Evolutionary conservation across 2,113 vertebrate genomes (phyloP).

Genomic region (Vulpes vulpes): DNA sequence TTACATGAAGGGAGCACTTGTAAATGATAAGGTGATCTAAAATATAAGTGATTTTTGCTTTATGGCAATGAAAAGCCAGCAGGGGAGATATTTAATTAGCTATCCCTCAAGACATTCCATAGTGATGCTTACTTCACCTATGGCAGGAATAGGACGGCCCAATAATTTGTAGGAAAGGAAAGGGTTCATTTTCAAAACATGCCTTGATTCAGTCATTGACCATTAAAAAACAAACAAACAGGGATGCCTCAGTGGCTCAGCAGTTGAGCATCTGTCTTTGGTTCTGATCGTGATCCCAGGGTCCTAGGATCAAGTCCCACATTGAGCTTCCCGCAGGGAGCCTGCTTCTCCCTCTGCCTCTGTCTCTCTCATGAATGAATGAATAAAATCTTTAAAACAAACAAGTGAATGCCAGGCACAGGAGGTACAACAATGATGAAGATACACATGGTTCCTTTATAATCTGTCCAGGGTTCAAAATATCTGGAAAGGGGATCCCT

Average conservation of each 20-base stretch:
- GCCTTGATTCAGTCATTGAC: not conserved
- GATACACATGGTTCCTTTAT: not conserved
- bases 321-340: too few species aligned
- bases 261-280: too few species aligned
- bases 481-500: not conserved
- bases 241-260: too few species aligned
- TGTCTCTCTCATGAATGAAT: too few species aligned
- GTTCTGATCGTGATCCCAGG: too few species aligned
- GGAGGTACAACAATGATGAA: not conserved
- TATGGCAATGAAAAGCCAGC: not conserved
- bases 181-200: not conserved
- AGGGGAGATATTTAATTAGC: conserved; percentile 8
- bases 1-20: not conserved
- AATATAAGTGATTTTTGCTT: not conserved
- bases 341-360: too few species aligned
- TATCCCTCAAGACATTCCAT: not conserved
- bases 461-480: not conserved
- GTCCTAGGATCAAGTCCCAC: too few species aligned
- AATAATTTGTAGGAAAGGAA: not conserved
- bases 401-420: not conserved
- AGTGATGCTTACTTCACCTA: not conserved
- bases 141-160: not conserved
- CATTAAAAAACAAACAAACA: not conserved
- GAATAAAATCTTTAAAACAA: not conserved
- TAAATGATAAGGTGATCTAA: not conserved